Conservation (phyloP, 1,140 invertebrate genomes). For the Drosophila rhopaloa region DNA sequence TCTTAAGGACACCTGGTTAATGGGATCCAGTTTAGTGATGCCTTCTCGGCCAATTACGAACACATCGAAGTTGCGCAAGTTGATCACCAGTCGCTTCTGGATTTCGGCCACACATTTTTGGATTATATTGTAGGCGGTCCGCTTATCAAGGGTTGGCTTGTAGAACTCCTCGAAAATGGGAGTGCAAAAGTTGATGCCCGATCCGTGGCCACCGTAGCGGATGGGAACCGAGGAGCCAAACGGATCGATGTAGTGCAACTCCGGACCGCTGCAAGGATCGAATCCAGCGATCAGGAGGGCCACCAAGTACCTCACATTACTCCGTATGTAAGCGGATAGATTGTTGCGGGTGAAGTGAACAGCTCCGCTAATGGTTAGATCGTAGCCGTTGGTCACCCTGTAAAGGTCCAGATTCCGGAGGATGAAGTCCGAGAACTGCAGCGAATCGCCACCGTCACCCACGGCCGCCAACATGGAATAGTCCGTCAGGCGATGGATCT, state of each 20-base stretch:
- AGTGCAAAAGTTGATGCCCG: conserved; percentile 94
- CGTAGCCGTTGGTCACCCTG: conserved; percentile 98
- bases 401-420: conserved; percentile 98
- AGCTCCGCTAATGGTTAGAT: conserved; percentile 94
- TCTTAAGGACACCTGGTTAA: not conserved
- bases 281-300: conserved; percentile 84
- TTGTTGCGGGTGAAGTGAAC: conserved; percentile 94
- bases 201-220: conserved; percentile 96
- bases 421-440: conserved; percentile 98
- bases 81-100: conserved; percentile 94
- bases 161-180: conserved; percentile 95
- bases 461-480: conserved; percentile 8
- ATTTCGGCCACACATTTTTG: conserved; percentile 94
- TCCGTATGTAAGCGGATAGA: conserved; percentile 94
- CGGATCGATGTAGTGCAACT: conserved; percentile 94
- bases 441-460: conserved; percentile 3
- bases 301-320: conserved; percentile 86
- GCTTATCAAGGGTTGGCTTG: conserved; percentile 89
- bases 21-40: conserved; percentile 49
- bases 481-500: conserved; percentile 6
- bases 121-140: conserved; percentile 92
- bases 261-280: conserved; percentile 90
- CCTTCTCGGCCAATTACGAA: conserved; percentile 93
- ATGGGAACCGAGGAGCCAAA: conserved; percentile 91
- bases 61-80: conserved; percentile 95